These are phyloP conservation scores for Dendrocincla tyrannina DNA, from an alignment of 2,797 vertebrate species.

Conservation along the genomic window DNA sequence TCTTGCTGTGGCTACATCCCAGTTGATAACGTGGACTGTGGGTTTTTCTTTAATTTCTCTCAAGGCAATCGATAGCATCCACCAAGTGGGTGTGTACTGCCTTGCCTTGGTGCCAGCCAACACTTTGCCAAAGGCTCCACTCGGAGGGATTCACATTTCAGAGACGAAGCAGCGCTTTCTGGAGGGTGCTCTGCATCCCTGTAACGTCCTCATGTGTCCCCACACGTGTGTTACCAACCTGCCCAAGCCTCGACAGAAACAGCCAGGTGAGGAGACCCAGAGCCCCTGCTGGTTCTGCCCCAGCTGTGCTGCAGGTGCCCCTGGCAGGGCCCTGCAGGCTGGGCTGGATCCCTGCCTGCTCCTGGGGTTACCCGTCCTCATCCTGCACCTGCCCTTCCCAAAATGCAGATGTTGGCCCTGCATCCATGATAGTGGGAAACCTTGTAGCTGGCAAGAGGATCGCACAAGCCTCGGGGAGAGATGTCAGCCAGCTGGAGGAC, in stretches of 20 bases:
- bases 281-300: background rate
- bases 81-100: conserved; percentile 95
- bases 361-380: background rate
- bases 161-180: conserved; percentile 96
- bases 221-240: conserved; percentile 96
- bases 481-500: conserved; percentile 91
- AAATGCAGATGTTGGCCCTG: conserved; percentile 90
- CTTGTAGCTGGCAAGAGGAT: conserved; percentile 94
- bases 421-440: conserved; percentile 97
- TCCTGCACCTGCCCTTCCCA: background rate
- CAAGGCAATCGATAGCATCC: conserved; percentile 96
- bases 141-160: conserved; percentile 93
- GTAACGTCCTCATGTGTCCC: conserved; percentile 94
- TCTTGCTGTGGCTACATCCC: background rate
- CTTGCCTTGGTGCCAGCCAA: conserved; percentile 94
- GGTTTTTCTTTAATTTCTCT: background rate
- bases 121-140: conserved; percentile 93
- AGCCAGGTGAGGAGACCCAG: conserved; percentile 81
- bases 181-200: conserved; percentile 91
- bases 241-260: conserved; percentile 93
- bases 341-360: background rate
- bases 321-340: background rate
- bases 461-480: conserved; percentile 92
- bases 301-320: background rate
- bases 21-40: background rate